phyloP scores from a whole-genome alignment of 2,797 vertebrate genomes.

The Triplophysa yarkandensis region DNA sequence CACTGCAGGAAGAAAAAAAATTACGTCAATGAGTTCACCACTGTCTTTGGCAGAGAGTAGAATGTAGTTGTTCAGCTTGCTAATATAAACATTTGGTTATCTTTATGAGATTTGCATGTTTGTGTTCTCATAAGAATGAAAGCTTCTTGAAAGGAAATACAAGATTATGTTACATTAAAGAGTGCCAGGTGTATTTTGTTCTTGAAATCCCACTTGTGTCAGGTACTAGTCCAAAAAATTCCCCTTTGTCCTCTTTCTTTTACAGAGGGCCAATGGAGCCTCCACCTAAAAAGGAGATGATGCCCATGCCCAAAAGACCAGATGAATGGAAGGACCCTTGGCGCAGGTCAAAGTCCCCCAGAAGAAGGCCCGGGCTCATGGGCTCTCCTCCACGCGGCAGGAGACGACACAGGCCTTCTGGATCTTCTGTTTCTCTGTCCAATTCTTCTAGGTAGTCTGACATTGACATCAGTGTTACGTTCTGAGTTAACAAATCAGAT shows the following conservation, averaged over 20 bases:
- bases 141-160: not conserved
- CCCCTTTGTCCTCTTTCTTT: constrained; percentile 8
- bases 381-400: constrained; percentile 87
- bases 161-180: not conserved
- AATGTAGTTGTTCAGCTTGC: constrained; percentile 4
- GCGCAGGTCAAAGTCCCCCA: constrained; percentile 96
- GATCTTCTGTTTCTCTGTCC: constrained; percentile 89
- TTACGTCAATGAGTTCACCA: not conserved
- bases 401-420: constrained; percentile 86
- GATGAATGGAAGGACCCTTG: constrained; percentile 99
- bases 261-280: constrained; percentile 86
- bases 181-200: not conserved
- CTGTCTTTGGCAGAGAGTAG: not conserved
- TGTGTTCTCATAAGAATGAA: not conserved
- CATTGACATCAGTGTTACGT: not conserved
- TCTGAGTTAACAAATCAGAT: not conserved
- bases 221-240: not conserved
- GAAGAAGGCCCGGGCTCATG: constrained; percentile 82
- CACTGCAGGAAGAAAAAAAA: not conserved
- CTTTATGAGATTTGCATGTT: not conserved
- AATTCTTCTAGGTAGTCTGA: constrained; percentile 87
- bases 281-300: constrained; percentile 70
- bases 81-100: constrained; percentile 6
- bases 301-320: constrained; percentile 82
- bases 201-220: not conserved